Base-by-base conservation (phyloP, 2,113 vertebrate genomes). In the Scytalopus superciliaris region DNA sequence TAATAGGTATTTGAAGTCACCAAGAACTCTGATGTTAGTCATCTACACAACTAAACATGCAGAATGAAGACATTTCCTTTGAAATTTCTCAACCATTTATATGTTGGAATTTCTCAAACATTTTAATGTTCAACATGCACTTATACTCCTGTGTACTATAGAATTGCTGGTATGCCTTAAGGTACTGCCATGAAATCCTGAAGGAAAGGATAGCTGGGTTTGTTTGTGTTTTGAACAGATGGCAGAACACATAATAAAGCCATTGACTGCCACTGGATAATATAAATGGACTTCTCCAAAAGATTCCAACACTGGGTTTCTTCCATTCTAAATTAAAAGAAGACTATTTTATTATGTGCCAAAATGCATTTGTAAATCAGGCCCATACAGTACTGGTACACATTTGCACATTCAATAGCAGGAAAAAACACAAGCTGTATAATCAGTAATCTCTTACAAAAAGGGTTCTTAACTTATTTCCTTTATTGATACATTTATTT, bases 121-220 rank as follows among this genome's bases (percentile, higher is more conserved):
- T 49, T 69, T 79, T 49, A 76, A 33, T 0, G 1, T 76, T 77
- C 40, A 55, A 28, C 39, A 16, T 2, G 0, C 27, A 15, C 55
- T 63, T 90, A 39, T 63, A 64, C 19, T 55, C 21, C 2, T 0
- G 0, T 47, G 25, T 55, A 24, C 25, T 52, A 6, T 2, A 56
- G 30, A 68, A 31, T 24, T 74, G 8, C 33, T 87, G 45, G 21
- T 88, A 64, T 31, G 44, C 12, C 19, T 69, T n/a, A 52, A 22
- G 17, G 60, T 31, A 31, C 37, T 66, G 37, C 40, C 56, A 35
- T 42, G 63, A 92, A 10, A 53, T 49, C 76, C 31, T 88, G 40
- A 17, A 80, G 72, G 22, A 86, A 73, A 69, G 25, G 23, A n/a
- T 64, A 42, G 19, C 42, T 78, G 47, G 2, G 4, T 73, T 81